Evolutionary conservation across 2,888 invertebrate genomes (phyloP).

Genomic region (Nycteola revayana): DNA sequence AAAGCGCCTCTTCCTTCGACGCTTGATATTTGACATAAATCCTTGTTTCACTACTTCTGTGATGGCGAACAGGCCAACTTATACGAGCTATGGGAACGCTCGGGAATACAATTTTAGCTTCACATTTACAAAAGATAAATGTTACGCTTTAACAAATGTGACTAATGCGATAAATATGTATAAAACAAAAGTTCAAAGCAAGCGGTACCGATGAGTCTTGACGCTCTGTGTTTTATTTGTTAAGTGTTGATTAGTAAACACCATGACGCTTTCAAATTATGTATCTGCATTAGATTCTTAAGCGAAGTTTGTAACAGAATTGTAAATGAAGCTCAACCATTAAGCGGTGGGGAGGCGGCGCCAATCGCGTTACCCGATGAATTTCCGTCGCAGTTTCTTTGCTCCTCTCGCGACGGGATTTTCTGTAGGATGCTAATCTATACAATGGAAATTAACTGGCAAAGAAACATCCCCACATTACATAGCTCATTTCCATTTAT

Average conservation of each 20-base stretch:
- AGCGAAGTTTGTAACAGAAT: conserved; percentile 42
- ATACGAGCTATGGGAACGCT: conserved; percentile 11
- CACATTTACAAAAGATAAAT: conserved; percentile 14
- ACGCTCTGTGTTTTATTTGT: too few species aligned
- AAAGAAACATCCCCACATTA: conserved; percentile 35
- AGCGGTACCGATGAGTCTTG: conserved; percentile 4
- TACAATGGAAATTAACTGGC: conserved; percentile 54
- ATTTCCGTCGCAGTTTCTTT: conserved; percentile 51
- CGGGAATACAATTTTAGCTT: neutral
- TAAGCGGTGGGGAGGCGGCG: conserved; percentile 40
- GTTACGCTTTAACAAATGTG: conserved; percentile 17
- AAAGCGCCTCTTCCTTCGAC: conserved; percentile 7
- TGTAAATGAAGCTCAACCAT: conserved; percentile 39
- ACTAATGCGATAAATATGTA: conserved; percentile 15
- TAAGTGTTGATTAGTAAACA: conserved; percentile 23
- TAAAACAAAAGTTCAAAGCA: conserved; percentile 17
- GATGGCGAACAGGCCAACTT: conserved; percentile 1
- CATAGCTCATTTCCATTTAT: conserved; percentile 41
- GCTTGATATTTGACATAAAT: conserved; percentile 8
- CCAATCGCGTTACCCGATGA: conserved; percentile 39
- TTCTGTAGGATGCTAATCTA: conserved; percentile 59
- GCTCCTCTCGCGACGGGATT: conserved; percentile 37
- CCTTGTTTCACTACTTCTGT: conserved; percentile 4
- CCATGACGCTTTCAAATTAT: conserved; percentile 20
- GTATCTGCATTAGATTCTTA: conserved; percentile 33